Percentiles rank a stretch among this genome's conserved stretches.
phyloP scores from a whole-genome alignment of 2,797 vertebrate genomes.

The Molossus alvarezi region DNA sequence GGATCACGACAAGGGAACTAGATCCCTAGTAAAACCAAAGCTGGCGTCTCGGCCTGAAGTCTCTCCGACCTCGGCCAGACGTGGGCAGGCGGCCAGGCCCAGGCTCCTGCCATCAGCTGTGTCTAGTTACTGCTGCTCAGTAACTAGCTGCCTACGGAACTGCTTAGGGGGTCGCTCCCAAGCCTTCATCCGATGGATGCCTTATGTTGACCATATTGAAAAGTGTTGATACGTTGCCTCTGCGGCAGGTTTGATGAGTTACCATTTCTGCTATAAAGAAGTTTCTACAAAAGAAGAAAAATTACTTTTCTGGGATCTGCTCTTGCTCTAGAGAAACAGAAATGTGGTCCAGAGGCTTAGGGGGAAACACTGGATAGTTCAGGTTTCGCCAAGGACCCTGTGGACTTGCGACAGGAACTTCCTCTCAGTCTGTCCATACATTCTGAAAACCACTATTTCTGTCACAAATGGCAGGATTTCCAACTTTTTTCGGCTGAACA shows the following conservation, averaged over 20 bases:
- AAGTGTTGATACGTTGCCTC: slow-evolving; percentile 78
- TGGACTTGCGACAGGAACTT: not conserved
- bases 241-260: slow-evolving; percentile 62
- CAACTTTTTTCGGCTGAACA: not conserved
- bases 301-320: slow-evolving; percentile 74
- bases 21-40: not conserved
- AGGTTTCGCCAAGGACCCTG: not conserved
- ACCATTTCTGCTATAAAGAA: slow-evolving; percentile 76
- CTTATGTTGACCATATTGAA: slow-evolving; percentile 62
- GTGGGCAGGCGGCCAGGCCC: not conserved
- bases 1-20: not conserved
- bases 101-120: not conserved
- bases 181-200: slow-evolving; percentile 61
- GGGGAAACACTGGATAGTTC: slow-evolving; percentile 1
- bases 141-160: slow-evolving; percentile 24
- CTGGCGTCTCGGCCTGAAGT: not conserved
- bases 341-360: slow-evolving; percentile 72
- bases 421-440: not conserved
- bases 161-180: slow-evolving; percentile 60
- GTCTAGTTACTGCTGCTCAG: not conserved
- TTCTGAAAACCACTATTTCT: slow-evolving; percentile 54
- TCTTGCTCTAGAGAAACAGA: slow-evolving; percentile 75
- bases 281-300: slow-evolving; percentile 82
- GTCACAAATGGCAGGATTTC: not conserved
- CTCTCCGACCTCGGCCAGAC: not conserved